Evolutionary conservation across 2,113 vertebrate genomes (phyloP), one percentile per base, ranked within the genome.

Genomic region (Morone chrysops): DNA sequence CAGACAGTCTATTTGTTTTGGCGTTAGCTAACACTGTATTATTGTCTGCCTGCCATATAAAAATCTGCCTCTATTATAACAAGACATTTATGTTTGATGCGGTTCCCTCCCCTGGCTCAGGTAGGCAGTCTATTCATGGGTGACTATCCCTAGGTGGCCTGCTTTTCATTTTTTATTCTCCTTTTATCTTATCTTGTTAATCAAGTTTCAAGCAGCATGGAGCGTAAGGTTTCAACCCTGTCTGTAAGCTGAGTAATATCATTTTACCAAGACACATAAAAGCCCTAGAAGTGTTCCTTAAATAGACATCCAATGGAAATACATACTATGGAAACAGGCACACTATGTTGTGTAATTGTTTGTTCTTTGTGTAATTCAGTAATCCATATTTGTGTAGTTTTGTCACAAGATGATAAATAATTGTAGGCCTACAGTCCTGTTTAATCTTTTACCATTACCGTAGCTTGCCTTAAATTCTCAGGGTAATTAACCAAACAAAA

Each of bases 241-340:
- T 87, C 82, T 85, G 86, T 82, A 84, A 89, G 75, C 81, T 67
- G 81, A 90, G 71, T 75, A 50, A 83, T 88, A 86, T 86, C 62
- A 80, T 83, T 86, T 83, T 90, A 86, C 84, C 60, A 60, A 83
- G 75, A 82, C 75, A 78, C 77, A 81, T 78, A 77, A 85, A 86
- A 75, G 83, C 18, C 54, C 38, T 9, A 41, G 62, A 73, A 81
- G 51, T 36, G 73, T 76, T 82, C 75, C 81, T 45, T 79, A 89
- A 92, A 83, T 87, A 83, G 85, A 84, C 60, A 63, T 41, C 54
- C 38, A 61, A 63, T 20, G 45, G 79, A 80, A 43, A 82, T 50
- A 12, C 22, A 69, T 25, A 78, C 51, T 61, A 36, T 17, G 13
- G 13, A 6, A 70, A 41, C 74, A 65, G 60, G 18, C 41, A 41